These are phyloP conservation scores for Corythornis madagascariensis DNA, from an alignment of 2,113 vertebrate species.

Conservation along the genomic window DNA sequence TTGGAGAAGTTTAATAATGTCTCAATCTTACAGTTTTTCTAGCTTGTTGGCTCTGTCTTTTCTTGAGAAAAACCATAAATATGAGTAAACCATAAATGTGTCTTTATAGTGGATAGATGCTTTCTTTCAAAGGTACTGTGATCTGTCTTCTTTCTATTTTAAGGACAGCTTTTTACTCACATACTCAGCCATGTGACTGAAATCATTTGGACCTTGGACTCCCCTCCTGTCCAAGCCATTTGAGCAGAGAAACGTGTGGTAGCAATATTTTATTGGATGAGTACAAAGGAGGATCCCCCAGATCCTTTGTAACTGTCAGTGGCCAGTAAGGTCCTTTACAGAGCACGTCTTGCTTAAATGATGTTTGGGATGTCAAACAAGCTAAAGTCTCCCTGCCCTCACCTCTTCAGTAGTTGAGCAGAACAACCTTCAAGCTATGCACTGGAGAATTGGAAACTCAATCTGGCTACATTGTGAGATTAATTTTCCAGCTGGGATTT, in stretches of 20 bases:
- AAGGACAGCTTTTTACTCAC: constrained; percentile 5
- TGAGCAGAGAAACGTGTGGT: neutral
- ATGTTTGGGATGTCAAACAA: constrained; percentile 26
- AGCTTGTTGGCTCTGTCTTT: constrained; percentile 5
- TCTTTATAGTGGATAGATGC: neutral
- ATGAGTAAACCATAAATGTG: constrained; percentile 46
- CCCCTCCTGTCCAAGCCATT: constrained; percentile 33
- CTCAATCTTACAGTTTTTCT: neutral
- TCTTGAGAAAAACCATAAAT: constrained; percentile 52
- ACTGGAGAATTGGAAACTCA: constrained; percentile 69
- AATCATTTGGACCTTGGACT: constrained; percentile 51
- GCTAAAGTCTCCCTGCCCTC: constrained; percentile 32
- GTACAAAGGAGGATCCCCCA: neutral
- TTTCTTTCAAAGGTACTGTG: constrained; percentile 9
- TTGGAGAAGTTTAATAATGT: neutral
- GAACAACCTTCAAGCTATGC: constrained; percentile 41
- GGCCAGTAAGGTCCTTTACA: neutral
- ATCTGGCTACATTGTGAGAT: constrained; percentile 61
- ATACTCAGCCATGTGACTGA: constrained; percentile 21
- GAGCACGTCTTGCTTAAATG: neutral
- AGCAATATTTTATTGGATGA: constrained; percentile 42
- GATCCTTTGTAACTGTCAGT: neutral
- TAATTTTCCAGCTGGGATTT: constrained; percentile 76
- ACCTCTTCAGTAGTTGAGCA: constrained; percentile 42
- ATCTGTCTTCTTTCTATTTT: constrained; percentile 60